Conservation (phyloP, 2,888 invertebrate genomes). For the Heteromyza rotundicornis region DNA sequence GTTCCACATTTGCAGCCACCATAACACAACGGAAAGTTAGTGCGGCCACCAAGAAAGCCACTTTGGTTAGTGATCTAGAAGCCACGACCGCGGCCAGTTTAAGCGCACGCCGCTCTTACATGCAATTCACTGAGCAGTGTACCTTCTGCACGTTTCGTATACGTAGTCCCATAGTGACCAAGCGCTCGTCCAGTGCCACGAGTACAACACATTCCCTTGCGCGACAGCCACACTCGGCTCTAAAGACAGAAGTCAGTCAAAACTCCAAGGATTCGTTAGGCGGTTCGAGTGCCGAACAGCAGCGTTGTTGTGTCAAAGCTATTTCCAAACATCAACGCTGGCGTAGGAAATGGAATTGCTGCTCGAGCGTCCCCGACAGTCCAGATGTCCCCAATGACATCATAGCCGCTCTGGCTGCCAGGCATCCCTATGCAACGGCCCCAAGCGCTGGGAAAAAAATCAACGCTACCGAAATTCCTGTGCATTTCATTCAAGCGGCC, state of each 20-base stretch:
- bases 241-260: constrained; percentile 4
- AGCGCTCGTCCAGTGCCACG: constrained; percentile 30
- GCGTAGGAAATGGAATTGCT: constrained; percentile 68
- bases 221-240: background rate
- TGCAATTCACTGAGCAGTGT: constrained; percentile 61
- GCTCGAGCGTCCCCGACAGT: constrained; percentile 67
- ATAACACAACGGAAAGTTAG: constrained; percentile 50
- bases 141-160: constrained; percentile 62
- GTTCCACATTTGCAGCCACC: constrained; percentile 58
- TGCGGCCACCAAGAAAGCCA: constrained; percentile 48
- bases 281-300: constrained; percentile 34
- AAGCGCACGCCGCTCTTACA: constrained; percentile 39
- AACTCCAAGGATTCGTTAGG: constrained; percentile 34
- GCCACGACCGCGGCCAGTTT: constrained; percentile 30
- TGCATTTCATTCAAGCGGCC: constrained; percentile 41
- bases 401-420: constrained; percentile 56
- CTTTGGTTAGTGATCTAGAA: constrained; percentile 46
- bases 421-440: constrained; percentile 42
- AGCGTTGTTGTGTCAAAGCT: constrained; percentile 52
- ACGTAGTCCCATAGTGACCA: constrained; percentile 47
- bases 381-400: constrained; percentile 67
- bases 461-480: constrained; percentile 47
- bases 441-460: constrained; percentile 37
- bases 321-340: constrained; percentile 63
- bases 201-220: constrained; percentile 23